Evolutionary conservation across 2,888 invertebrate genomes (phyloP).

Genomic region (Neoitamus cyanurus): DNA sequence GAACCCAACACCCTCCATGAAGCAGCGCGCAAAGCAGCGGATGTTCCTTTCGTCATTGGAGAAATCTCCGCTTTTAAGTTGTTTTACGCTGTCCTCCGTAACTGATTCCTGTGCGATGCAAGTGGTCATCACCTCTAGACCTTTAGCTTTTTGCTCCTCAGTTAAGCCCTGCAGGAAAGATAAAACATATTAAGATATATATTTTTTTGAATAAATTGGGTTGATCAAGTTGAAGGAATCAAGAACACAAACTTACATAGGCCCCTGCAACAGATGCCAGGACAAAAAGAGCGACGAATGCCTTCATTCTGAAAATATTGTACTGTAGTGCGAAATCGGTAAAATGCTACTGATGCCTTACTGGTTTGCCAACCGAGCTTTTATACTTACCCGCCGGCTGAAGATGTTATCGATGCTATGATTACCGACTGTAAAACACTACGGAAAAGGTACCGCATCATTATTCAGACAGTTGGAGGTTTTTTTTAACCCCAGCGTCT

Average conservation of each 20-base stretch:
- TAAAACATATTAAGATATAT: neutral
- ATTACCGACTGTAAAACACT: neutral
- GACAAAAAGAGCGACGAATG: conserved; percentile 35
- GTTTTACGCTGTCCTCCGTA: conserved; percentile 56
- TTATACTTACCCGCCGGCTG: conserved; percentile 8
- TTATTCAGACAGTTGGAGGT: neutral
- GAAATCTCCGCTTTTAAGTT: conserved; percentile 57
- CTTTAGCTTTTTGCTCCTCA: conserved; percentile 59
- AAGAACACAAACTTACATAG: conserved; percentile 33
- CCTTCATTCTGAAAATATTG: conserved; percentile 40
- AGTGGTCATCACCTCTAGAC: conserved; percentile 52
- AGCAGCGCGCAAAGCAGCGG: conserved; percentile 62
- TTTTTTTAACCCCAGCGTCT: neutral
- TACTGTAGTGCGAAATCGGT: neutral
- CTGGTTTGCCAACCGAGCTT: neutral
- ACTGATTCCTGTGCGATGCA: conserved; percentile 57
- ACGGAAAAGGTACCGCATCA: neutral
- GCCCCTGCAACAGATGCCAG: conserved; percentile 9
- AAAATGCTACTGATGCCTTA: conserved; percentile 7
- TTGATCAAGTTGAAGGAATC: neutral
- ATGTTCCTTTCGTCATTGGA: conserved; percentile 54
- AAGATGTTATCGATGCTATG: neutral
- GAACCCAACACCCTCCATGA: conserved; percentile 60
- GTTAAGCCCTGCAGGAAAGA: conserved; percentile 44
- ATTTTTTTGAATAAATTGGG: neutral